Evolutionary conservation across 2,888 invertebrate species (phyloP).

Genomic region (Perizoma affinitatum): DNA sequence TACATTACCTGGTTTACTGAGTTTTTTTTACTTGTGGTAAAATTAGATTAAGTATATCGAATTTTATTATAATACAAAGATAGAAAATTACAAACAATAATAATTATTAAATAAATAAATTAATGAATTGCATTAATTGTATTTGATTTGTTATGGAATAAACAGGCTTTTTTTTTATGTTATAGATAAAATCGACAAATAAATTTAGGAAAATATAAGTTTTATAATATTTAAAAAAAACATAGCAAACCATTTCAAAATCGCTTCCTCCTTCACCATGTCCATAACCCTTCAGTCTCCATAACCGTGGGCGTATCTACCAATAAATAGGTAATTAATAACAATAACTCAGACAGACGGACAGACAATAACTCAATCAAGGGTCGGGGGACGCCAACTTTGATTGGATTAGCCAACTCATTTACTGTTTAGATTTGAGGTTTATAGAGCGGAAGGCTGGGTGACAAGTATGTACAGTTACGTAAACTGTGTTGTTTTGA

Average conservation of each 20-base stretch:
- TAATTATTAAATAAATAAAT: too few relatives aligned
- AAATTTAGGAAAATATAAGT: too few relatives aligned
- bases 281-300: constrained; percentile 13
- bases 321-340: constrained; percentile 75
- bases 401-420: constrained; percentile 32
- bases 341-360: constrained; percentile 60
- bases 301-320: constrained; percentile 45
- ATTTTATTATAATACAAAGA: too few relatives aligned
- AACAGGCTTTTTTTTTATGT: too few relatives aligned
- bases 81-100: too few relatives aligned
- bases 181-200: too few relatives aligned
- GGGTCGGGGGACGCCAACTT: constrained; percentile 31
- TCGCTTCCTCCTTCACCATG: constrained; percentile 1
- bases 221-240: not conserved
- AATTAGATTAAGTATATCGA: too few relatives aligned
- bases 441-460: constrained; percentile 3
- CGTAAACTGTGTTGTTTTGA: not conserved
- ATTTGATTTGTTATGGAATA: too few relatives aligned
- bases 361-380: constrained; percentile 63
- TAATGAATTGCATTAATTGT: too few relatives aligned
- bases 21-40: too few relatives aligned
- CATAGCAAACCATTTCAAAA: not conserved
- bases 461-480: too few relatives aligned
- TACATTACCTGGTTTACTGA: too few relatives aligned
- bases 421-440: constrained; percentile 19